Conservation (phyloP, 1,140 invertebrate species). For the Conopomorpha cramerella region DNA sequence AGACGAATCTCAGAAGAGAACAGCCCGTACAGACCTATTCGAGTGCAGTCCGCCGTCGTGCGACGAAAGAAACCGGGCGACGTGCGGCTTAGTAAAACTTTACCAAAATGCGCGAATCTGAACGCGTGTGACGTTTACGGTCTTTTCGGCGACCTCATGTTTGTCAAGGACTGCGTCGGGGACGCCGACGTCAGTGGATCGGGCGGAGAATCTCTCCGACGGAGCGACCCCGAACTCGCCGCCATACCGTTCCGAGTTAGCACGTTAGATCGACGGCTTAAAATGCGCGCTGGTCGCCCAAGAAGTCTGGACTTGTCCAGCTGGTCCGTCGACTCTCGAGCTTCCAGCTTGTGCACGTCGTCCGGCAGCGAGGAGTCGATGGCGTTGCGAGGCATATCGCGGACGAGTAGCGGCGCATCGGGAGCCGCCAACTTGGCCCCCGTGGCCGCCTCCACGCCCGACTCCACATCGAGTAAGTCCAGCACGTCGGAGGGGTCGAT, state of each 20-base stretch:
- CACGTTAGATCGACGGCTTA: conserved; percentile 76
- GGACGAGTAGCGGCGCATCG: conserved; percentile 74
- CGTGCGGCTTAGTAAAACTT: conserved; percentile 74
- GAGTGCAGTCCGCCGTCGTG: conserved; percentile 50
- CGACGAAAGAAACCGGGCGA: conserved; percentile 70
- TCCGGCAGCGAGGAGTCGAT: conserved; percentile 83
- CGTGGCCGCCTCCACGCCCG: conserved; percentile 29
- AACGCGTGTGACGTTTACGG: conserved; percentile 84
- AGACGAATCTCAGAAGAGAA: conserved; percentile 67
- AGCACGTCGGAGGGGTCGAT: conserved; percentile 38
- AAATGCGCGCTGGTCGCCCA: conserved; percentile 80
- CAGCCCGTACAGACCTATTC: conserved; percentile 73
- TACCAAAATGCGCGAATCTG: conserved; percentile 70
- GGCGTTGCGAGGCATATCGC: conserved; percentile 69
- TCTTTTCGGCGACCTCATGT: conserved; percentile 87
- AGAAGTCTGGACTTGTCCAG: conserved; percentile 83
- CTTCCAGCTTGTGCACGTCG: conserved; percentile 79
- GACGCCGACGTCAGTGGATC: conserved; percentile 73
- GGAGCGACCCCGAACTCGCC: conserved; percentile 81
- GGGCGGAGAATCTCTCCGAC: conserved; percentile 72
- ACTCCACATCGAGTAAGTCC: conserved; percentile 31
- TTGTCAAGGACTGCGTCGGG: conserved; percentile 84
- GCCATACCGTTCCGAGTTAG: conserved; percentile 80
- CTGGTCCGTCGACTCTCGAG: conserved; percentile 85
- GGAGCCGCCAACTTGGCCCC: conserved; percentile 52